Percentiles rank a stretch among this genome's conserved stretches.
Conservation (phyloP, 2,797 vertebrate species). For the Picus viridis region DNA sequence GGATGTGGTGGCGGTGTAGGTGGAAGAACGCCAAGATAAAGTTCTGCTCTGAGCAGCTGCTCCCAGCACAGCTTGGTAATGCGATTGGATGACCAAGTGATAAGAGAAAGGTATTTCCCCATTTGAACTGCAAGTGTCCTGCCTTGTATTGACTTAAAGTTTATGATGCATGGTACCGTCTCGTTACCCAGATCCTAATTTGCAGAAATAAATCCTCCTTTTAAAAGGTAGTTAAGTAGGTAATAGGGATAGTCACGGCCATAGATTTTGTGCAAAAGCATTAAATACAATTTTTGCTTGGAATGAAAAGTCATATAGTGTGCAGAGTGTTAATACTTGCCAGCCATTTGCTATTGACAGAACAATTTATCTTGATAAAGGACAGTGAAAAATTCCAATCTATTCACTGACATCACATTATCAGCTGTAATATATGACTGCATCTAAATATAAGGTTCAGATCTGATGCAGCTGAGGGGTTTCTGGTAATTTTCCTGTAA, state of each 20-base stretch:
- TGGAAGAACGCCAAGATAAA: constrained; percentile 86
- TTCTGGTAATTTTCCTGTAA: constrained; percentile 81
- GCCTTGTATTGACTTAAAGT: constrained; percentile 93
- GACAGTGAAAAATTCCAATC: constrained; percentile 95
- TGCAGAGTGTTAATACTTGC: constrained; percentile 85
- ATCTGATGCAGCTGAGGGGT: constrained; percentile 77
- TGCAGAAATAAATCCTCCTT: constrained; percentile 92
- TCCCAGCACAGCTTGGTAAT: constrained; percentile 69
- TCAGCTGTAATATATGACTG: constrained; percentile 90
- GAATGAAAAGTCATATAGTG: constrained; percentile 88
- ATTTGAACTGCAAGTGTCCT: constrained; percentile 80
- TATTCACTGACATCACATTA: constrained; percentile 92
- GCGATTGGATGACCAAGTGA: constrained; percentile 74
- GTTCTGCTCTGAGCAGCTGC: constrained; percentile 87
- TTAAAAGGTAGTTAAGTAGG: constrained; percentile 95
- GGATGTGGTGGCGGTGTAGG: constrained; percentile 78
- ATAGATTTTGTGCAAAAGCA: constrained; percentile 90
- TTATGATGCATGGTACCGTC: constrained; percentile 93
- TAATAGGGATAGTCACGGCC: constrained; percentile 88
- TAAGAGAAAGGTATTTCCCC: constrained; percentile 79
- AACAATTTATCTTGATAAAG: constrained; percentile 97
- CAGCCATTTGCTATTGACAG: constrained; percentile 92
- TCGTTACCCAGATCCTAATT: constrained; percentile 92
- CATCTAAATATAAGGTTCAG: constrained; percentile 90
- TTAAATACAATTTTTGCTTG: constrained; percentile 89